These are phyloP conservation scores for Cladorhizidae sp. DNA, from an alignment of 37 sponge, comb jelly and placozoan species.

Conservation along the genomic window DNA sequence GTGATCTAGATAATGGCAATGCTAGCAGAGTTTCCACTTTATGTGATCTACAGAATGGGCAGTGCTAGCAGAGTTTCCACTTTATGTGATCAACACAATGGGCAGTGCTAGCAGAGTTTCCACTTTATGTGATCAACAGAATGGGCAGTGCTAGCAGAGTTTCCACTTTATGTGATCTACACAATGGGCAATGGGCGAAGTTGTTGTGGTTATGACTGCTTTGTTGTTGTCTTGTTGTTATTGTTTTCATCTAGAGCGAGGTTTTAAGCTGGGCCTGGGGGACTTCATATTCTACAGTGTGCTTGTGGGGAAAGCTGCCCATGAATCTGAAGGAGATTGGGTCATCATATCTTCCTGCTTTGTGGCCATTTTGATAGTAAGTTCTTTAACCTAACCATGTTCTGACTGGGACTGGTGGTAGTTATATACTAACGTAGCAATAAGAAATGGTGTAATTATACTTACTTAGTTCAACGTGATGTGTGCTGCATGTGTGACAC, in stretches of 20 bases:
- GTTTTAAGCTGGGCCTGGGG: constrained; percentile 94
- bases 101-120: too few relatives aligned
- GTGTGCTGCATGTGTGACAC: too few relatives aligned
- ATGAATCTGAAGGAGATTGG: constrained; percentile 91
- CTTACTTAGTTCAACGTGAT: too few relatives aligned
- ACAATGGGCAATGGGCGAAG: neutral
- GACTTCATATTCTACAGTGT: constrained; percentile 99
- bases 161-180: neutral
- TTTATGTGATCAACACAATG: too few relatives aligned
- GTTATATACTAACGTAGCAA: too few relatives aligned
- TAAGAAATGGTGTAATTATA: too few relatives aligned
- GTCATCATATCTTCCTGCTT: constrained; percentile 93
- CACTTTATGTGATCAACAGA: too few relatives aligned
- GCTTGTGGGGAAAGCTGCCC: constrained; percentile 93
- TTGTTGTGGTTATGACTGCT: neutral
- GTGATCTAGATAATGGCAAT: too few relatives aligned
- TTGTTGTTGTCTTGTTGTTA: neutral
- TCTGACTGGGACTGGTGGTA: too few relatives aligned
- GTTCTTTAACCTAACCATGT: constrained; percentile 4
- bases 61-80: too few relatives aligned
- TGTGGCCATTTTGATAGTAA: constrained; percentile 83
- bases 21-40: too few relatives aligned
- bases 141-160: neutral
- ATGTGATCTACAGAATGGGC: too few relatives aligned
- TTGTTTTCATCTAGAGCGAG: constrained; percentile 55